Evolutionary conservation across 1,140 invertebrate genomes (phyloP), one percentile per base, ranked within the genome.

Genomic region (Camponotus pennsylvanicus): DNA sequence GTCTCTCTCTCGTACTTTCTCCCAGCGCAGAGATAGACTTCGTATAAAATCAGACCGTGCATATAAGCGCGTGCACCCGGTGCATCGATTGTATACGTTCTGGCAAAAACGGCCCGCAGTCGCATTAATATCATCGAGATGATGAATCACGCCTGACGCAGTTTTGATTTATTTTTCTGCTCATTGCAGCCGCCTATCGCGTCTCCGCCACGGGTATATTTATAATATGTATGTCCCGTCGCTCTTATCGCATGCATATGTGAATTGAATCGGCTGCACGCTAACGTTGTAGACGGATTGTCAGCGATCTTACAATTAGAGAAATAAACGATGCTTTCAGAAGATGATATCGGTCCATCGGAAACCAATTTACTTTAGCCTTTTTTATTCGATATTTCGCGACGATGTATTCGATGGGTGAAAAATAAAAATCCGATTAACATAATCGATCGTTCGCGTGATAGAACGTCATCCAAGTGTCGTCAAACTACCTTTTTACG

Each of bases 91-190:
- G 27, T 27, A 42, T 64, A 73, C 55, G 73, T 55, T 73, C 71
- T 78, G 85, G 77, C 77, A 64, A 80, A 71, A 88, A 76, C 66
- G 63, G 78, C 42, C 77, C 18, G 55, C 89, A 92, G 88, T 92
- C 87, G 91, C 92, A 91, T 92, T 93, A 92, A 93, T 93, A 93
- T 93, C 91, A 84, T 57, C 86, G 76, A 63, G 67, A 90, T 92
- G 92, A 93, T 93, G 88, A 90, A 93, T 93, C 92, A 91, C 87
- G 85, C 66, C 42, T 63, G 82, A 69, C 67, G 77, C 18, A 9
- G 71, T 27, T 83, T 88, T 69, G 64, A 67, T 77, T 91, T 86
- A 88, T 87, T 92, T 92, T 86, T 89, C 83, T 90, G 75, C 89
- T 82, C 71, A 1, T 15, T 52, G 77, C 49, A 85, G 49, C 13